These are phyloP conservation scores for Tor tambroides DNA, from an alignment of 2,113 vertebrate genomes.

Conservation along the genomic window DNA sequence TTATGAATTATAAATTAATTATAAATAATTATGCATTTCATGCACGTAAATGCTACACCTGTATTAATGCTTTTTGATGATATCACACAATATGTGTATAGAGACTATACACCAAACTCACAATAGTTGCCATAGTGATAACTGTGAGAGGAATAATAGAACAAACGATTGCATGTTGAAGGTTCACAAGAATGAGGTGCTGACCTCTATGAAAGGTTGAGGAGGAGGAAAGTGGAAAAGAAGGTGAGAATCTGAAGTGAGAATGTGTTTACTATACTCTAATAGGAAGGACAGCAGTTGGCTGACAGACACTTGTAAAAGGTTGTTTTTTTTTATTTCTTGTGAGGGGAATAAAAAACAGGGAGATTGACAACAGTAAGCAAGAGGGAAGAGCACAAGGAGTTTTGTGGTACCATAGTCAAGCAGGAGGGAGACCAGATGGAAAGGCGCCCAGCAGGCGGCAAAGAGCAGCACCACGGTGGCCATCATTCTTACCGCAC, in stretches of 20 bases:
- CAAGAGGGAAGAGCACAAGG: background rate
- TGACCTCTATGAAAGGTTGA: background rate
- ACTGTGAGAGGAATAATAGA: background rate
- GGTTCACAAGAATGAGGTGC: background rate
- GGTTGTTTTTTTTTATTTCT: background rate
- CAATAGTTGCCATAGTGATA: background rate
- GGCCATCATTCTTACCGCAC: conserved; percentile 62
- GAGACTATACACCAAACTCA: background rate
- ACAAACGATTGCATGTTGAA: too few species aligned
- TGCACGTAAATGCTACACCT: background rate
- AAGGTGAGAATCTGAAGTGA: background rate
- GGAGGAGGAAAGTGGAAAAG: background rate
- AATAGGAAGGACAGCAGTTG: background rate
- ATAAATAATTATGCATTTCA: too few species aligned
- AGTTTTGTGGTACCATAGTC: conserved; percentile 57
- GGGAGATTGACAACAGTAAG: background rate
- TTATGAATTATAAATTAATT: background rate
- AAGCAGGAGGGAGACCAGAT: conserved; percentile 58
- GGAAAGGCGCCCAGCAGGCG: conserved; percentile 62
- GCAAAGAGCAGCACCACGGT: conserved; percentile 62
- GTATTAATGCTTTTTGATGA: background rate
- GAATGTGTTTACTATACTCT: background rate
- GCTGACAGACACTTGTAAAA: background rate
- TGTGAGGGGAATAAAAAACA: background rate
- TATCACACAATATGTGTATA: background rate